Percentiles rank a stretch among this genome's conserved stretches.
These are phyloP conservation scores for Etheostoma cragini DNA, from an alignment of 2,113 vertebrate genomes.

Conservation along the genomic window DNA sequence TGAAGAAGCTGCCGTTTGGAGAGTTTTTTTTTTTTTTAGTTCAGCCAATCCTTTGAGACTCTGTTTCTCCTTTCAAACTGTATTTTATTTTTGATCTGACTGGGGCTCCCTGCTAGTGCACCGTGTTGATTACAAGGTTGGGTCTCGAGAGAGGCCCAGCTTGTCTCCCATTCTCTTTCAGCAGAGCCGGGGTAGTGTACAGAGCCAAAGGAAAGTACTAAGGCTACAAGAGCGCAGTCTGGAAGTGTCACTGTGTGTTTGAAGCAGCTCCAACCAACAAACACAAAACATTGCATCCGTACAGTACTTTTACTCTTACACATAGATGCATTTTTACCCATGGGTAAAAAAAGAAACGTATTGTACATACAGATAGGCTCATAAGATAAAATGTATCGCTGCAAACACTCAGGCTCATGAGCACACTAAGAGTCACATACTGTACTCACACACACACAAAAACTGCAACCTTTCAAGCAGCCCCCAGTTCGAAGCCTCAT, in stretches of 20 bases:
- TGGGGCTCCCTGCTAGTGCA: slow-evolving; percentile 78
- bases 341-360: slow-evolving; percentile 24
- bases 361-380: slow-evolving; percentile 18
- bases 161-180: slow-evolving; percentile 87
- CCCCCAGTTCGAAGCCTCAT: slow-evolving; percentile 79
- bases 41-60: slow-evolving; percentile 67
- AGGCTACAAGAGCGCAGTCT: slow-evolving; percentile 60
- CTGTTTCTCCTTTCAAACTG: slow-evolving; percentile 73
- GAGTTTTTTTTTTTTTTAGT: slow-evolving; percentile 56
- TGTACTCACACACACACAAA: slow-evolving; percentile 10
- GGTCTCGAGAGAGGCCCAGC: slow-evolving; percentile 75
- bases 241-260: slow-evolving; percentile 68
- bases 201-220: slow-evolving; percentile 63
- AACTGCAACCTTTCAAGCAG: slow-evolving; percentile 73
- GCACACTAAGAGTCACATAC: slow-evolving; percentile 37
- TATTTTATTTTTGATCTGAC: slow-evolving; percentile 83
- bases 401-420: slow-evolving; percentile 4
- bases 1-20: slow-evolving; percentile 56
- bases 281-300: slow-evolving; percentile 53
- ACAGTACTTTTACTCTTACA: slow-evolving; percentile 38
- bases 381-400: slow-evolving; percentile 24
- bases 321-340: slow-evolving; percentile 40
- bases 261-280: slow-evolving; percentile 49
- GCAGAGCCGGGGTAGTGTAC: slow-evolving; percentile 64
- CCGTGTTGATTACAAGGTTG: slow-evolving; percentile 85